A percentile compares a stretch with the other conserved stretches of the same genome.
Evolutionary conservation across 1,140 invertebrate genomes (phyloP).

Genomic region (Tetramorium simillimum): DNA sequence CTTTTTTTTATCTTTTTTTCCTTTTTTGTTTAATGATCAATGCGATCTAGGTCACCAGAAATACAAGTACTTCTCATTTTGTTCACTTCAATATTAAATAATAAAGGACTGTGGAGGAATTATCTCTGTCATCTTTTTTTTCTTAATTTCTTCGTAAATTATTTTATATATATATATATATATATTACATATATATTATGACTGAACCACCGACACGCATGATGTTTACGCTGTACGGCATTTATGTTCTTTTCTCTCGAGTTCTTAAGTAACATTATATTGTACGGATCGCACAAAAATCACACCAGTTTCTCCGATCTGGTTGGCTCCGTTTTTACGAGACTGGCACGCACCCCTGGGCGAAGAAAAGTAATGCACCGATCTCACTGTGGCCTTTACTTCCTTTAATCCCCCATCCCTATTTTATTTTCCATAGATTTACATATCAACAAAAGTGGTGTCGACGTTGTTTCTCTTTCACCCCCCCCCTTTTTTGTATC

Average conservation of each 20-base stretch:
- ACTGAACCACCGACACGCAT: conserved; percentile 83
- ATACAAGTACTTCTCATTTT: conserved; percentile 84
- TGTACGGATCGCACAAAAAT: conserved; percentile 74
- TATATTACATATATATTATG: conserved; percentile 85
- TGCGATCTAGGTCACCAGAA: conserved; percentile 85
- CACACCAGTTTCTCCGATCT: conserved; percentile 74
- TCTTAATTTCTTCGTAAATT: conserved; percentile 75
- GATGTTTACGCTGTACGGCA: conserved; percentile 80
- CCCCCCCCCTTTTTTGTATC: conserved; percentile 46
- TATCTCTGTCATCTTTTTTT: conserved; percentile 76
- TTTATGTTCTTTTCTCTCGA: conserved; percentile 77
- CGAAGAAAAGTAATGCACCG: conserved; percentile 74
- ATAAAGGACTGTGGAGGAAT: conserved; percentile 84
- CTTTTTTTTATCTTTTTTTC: conserved; percentile 87
- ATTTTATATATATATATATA: conserved; percentile 79
- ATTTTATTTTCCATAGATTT: conserved; percentile 65
- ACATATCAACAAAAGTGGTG: conserved; percentile 81
- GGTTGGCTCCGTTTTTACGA: conserved; percentile 68
- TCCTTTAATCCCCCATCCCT: conserved; percentile 71
- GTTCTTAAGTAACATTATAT: conserved; percentile 82
- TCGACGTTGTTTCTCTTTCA: conserved; percentile 75
- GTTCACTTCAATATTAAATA: conserved; percentile 82
- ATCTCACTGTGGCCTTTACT: conserved; percentile 69
- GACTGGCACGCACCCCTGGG: conserved; percentile 71
- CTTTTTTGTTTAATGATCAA: conserved; percentile 79